Evolutionary conservation across 2,113 vertebrate genomes (phyloP), one percentile per base, ranked within the genome.

Genomic region (Malurus alboscapulatus): DNA sequence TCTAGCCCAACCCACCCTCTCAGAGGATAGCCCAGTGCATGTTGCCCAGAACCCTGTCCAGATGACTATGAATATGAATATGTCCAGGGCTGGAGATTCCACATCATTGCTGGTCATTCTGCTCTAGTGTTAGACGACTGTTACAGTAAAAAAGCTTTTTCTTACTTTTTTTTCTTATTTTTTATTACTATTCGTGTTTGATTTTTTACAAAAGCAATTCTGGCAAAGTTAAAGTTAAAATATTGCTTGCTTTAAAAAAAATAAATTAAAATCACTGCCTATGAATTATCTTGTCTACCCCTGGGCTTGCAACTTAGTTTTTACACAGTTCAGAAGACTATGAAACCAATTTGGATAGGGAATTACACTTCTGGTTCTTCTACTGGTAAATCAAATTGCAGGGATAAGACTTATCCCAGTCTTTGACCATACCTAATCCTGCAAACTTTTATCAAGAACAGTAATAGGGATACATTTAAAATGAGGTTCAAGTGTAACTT

Each of bases 1-100:
- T 45, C 45, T 82, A 32, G 36, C 87, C 40, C 24, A 82, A 26
- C 15, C 15, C 0, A 0, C 12, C 17, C 65, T 14, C 24, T 59
- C 36, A 72, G 68, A 85, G 30, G 17, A 34, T 34, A 2, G 4
- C 54, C 9, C 87, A 63, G 18, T 73, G 32, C 7, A 4, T 1
- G 14, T 58, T 91, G 29, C 38, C 12, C 48, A 62, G 27, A 90
- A 74, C 21, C 9, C 24, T 59, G 14, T 63, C 36, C 14, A 65
- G 48, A 36, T 25, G 6, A 36, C 8, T 36, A 36, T 36, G 14
- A 30, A 82, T 79, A 84, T 89, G 34, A 59, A 2, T 58, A 17
- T 75, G 47, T 82, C 30, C 32, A 75, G 34, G 16, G 17, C 7
- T 59, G 30, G 54, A 75, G 48, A 81, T 29, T 62, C 65, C 10